phyloP scores from a whole-genome alignment of 2,888 invertebrate genomes.

The Aleiodes testaceus region DNA sequence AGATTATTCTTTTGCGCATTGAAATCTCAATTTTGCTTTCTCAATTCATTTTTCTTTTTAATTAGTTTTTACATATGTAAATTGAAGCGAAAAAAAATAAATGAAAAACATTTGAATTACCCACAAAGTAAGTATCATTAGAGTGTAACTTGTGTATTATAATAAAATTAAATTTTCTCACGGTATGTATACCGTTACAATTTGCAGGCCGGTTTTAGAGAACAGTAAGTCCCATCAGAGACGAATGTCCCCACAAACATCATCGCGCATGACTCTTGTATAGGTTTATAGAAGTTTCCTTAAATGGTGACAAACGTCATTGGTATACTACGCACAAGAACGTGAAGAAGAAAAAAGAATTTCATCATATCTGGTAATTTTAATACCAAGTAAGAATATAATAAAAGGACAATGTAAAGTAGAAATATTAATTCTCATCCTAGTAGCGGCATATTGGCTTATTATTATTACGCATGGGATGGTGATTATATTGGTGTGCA shows the following conservation, averaged over 20 bases:
- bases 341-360: constrained; percentile 1
- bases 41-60: no score
- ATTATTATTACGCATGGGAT: constrained; percentile 64
- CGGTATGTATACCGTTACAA: constrained; percentile 28
- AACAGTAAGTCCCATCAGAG: constrained; percentile 40
- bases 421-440: constrained; percentile 38
- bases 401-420: constrained; percentile 2
- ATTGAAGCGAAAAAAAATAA: no score
- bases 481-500: constrained; percentile 57
- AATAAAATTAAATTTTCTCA: no score
- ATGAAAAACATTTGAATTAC: no score
- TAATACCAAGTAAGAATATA: neutral
- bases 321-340: constrained; percentile 4
- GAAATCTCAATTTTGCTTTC: no score
- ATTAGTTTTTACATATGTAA: no score
- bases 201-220: constrained; percentile 29
- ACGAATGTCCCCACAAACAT: constrained; percentile 23
- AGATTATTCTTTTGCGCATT: neutral
- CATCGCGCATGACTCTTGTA: constrained; percentile 8
- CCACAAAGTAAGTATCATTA: no score
- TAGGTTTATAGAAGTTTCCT: constrained; percentile 8
- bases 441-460: constrained; percentile 64
- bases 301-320: constrained; percentile 19
- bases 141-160: no score
- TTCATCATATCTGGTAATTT: no score